phyloP scores from a whole-genome alignment of 2,888 invertebrate genomes.

The Trichopoda pennipes region DNA sequence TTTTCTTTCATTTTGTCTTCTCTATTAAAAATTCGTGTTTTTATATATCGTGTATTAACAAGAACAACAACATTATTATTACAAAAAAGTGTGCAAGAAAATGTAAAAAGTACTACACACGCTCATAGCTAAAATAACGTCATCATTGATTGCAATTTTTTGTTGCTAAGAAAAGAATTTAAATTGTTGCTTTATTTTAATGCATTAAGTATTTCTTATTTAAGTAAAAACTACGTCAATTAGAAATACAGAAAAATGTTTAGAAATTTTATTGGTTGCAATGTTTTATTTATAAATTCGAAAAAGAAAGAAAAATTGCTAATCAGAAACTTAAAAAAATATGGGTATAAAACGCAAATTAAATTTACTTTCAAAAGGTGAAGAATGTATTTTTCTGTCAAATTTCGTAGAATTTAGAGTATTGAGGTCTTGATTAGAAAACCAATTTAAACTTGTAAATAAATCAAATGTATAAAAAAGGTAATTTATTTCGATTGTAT shows the following conservation, averaged over 20 bases:
- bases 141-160: constrained; percentile 63
- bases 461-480: constrained; percentile 26
- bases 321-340: constrained; percentile 23
- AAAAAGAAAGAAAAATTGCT: constrained; percentile 5
- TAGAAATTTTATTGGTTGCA: constrained; percentile 43
- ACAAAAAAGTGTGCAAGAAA: constrained; percentile 45
- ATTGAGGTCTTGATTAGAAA: constrained; percentile 23
- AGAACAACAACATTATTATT: constrained; percentile 12
- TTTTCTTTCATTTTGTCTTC: constrained; percentile 19
- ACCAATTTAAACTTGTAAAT: constrained; percentile 21
- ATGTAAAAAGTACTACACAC: constrained; percentile 40
- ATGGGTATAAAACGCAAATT: not conserved
- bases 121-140: constrained; percentile 51
- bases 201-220: constrained; percentile 35
- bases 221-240: constrained; percentile 56
- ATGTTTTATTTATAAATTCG: constrained; percentile 43
- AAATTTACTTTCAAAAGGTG: not conserved
- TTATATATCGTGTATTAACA: constrained; percentile 34
- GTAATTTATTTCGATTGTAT: constrained; percentile 25
- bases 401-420: constrained; percentile 1
- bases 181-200: constrained; percentile 40
- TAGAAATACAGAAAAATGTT: constrained; percentile 46
- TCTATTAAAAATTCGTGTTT: constrained; percentile 27
- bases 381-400: not conserved
- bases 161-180: constrained; percentile 28